Percentiles rank a stretch among this genome's conserved stretches.
phyloP scores from a whole-genome alignment of 1,140 invertebrate genomes.

The Heliconius himera region DNA sequence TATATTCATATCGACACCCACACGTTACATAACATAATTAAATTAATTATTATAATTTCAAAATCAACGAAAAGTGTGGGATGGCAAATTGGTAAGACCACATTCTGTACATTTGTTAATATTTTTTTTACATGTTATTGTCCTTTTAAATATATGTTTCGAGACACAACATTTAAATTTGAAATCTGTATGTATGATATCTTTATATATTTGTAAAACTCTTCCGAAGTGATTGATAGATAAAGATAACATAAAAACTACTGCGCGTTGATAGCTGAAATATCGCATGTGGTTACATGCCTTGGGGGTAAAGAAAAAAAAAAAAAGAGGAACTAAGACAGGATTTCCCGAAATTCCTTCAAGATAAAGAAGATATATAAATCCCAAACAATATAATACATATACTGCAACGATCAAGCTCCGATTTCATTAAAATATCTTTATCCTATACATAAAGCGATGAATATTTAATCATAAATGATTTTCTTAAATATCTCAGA shows the following conservation, averaged over 20 bases:
- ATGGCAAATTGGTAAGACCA: constrained; percentile 12
- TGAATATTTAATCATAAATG: constrained; percentile 3
- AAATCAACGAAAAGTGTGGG: constrained; percentile 11
- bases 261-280: too few species aligned
- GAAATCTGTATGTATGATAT: too few species aligned
- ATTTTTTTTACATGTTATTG: neutral
- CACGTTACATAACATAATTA: constrained; percentile 6
- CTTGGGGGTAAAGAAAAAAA: too few species aligned
- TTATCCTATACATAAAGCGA: neutral
- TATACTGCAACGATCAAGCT: too few species aligned
- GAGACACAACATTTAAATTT: neutral
- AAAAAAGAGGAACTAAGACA: too few species aligned
- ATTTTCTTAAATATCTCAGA: neutral
- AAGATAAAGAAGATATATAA: neutral
- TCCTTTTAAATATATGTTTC: neutral
- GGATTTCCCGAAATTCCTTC: neutral
- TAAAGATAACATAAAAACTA: too few species aligned
- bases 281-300: too few species aligned
- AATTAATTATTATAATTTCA: constrained; percentile 7
- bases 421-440: too few species aligned
- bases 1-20: neutral
- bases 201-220: too few species aligned
- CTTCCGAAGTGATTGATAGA: too few species aligned
- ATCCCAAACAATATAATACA: neutral
- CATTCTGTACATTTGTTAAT: constrained; percentile 17